A percentile compares a stretch with the other conserved stretches of the same genome.
Evolutionary conservation across 2,797 vertebrate genomes (phyloP).

Genomic region (Margarornis squamiger): DNA sequence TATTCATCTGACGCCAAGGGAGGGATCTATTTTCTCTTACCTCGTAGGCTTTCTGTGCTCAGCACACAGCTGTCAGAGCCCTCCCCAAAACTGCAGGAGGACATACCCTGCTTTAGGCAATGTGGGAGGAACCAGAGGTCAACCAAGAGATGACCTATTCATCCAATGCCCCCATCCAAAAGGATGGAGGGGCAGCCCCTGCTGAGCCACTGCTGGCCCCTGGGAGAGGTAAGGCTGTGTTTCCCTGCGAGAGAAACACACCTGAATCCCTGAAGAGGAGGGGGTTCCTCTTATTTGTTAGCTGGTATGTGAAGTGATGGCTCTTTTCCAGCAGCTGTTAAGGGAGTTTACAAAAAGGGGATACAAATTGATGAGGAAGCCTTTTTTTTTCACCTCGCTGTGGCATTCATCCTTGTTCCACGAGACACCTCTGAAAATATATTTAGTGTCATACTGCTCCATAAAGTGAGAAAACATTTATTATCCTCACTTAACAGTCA

Average conservation of each 20-base stretch:
- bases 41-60: background rate
- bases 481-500: constrained; percentile 12
- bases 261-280: background rate
- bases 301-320: background rate
- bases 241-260: background rate
- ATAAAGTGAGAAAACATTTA: constrained; percentile 26
- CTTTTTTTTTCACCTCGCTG: background rate
- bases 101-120: background rate
- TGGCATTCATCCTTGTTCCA: background rate
- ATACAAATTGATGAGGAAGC: background rate
- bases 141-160: background rate
- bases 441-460: background rate
- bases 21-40: constrained; percentile 6
- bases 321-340: background rate
- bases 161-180: fast-evolving
- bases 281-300: background rate
- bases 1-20: background rate
- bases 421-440: constrained; percentile 21
- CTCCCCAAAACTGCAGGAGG: background rate
- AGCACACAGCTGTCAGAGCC: background rate
- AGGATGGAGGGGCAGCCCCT: background rate
- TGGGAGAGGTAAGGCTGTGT: background rate
- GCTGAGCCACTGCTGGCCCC: background rate
- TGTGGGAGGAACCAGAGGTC: background rate
- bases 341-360: background rate